Evolutionary conservation across 2,113 vertebrate species (phyloP).

Genomic region (Oncorhynchus masou): DNA sequence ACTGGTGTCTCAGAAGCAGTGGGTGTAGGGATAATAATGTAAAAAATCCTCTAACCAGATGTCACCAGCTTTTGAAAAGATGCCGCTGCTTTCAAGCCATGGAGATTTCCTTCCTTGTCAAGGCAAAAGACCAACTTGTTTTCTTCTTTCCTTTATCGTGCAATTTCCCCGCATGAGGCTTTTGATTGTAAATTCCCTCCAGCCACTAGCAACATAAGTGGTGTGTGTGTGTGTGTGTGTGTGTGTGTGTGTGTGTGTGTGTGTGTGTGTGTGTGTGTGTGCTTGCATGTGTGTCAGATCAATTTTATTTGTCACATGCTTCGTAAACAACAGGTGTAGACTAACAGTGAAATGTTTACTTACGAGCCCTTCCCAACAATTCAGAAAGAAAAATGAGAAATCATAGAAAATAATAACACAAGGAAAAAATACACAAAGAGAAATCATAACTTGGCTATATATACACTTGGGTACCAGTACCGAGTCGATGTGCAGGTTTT

Average conservation of each 20-base stretch:
- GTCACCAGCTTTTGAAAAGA: conserved; percentile 61
- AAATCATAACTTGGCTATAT: no score
- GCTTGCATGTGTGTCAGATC: no score
- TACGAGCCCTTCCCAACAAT: no score
- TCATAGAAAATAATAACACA: not conserved
- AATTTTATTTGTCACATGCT: not conserved
- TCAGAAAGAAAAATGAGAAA: no score
- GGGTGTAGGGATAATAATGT: not conserved
- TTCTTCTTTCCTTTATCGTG: conserved; percentile 41
- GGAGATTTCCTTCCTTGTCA: conserved; percentile 43
- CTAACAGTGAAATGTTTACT: no score
- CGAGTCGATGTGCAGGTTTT: no score
- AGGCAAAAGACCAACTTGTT: conserved; percentile 47
- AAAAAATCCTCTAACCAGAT: conserved; percentile 69
- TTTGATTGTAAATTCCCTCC: conserved; percentile 23
- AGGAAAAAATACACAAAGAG: no score
- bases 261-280: no score
- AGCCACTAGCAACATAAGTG: not conserved
- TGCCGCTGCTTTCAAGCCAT: conserved; percentile 45
- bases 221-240: not conserved
- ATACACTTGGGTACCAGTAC: no score
- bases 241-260: not conserved
- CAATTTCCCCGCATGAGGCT: conserved; percentile 35
- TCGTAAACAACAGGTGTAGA: no score
- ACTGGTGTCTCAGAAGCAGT: conserved; percentile 4